Evolutionary conservation across 2,797 vertebrate species (phyloP), one percentile per base, ranked within the genome.

Genomic region (Tangara arthus): DNA sequence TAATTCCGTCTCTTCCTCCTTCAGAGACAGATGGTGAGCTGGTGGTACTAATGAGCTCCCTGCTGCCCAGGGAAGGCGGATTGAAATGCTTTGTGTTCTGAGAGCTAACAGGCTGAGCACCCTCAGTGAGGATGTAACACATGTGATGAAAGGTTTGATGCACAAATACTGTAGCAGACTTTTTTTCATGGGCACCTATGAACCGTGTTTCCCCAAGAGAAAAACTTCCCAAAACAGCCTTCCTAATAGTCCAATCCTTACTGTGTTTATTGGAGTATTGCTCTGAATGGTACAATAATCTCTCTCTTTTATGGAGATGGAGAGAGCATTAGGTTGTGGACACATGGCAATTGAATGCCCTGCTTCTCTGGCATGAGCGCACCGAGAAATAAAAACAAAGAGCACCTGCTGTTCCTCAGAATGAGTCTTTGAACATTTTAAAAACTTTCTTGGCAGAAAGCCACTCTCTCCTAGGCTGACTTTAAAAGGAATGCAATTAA

Each of bases 1-100:
- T 89, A 96, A 91, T 95, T 87, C 65, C 1, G 0, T 90, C 55
- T 93, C 91, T 95, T 94, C 87, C 47, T 95, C 50, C 85, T 94
- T 95, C 78, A 64, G 87, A 95, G 91, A 73, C 96, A 97, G 96
- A 95, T 96, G 96, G 96, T 90, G 83, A 97, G 91, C 89, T 96
- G 89, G 92, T 93, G 94, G 77, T 94, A 88, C 92, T 96, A 96
- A 95, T 93, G 96, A 96, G 95, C 89, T 96, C 85, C 92, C 91
- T 94, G 92, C 95, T 95, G 92, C 92, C 95, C 95, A 89, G 92
- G 87, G 82, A 94, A 94, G 87, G 93, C 24, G 24, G 64, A 42
- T 77, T 82, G 92, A 93, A 90, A 90, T n/a, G 85, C 94, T 93
- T 94, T 96, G 81, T 95, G 83, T 89, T 96, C 92, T 47, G 61